These are phyloP conservation scores for Mycetomoellerius zeteki DNA, from an alignment of 1,140 invertebrate genomes.

Conservation along the genomic window DNA sequence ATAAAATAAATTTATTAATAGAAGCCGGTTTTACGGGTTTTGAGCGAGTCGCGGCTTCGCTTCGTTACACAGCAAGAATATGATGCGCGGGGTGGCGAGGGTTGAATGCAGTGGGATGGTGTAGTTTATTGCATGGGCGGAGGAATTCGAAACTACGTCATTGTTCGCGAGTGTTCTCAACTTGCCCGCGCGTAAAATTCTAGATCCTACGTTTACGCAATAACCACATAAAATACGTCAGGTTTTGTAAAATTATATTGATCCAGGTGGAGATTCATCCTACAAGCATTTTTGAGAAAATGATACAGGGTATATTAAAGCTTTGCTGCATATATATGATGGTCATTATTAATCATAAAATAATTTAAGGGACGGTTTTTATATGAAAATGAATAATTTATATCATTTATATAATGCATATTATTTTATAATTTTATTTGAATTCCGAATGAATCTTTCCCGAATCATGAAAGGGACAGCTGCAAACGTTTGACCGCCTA, in stretches of 20 bases:
- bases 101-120: constrained; percentile 41
- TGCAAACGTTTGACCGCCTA: background rate
- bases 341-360: background rate
- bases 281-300: background rate
- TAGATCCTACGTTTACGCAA: background rate
- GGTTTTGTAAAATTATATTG: background rate
- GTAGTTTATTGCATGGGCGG: constrained; percentile 47
- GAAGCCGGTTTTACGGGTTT: constrained; percentile 38
- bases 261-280: background rate
- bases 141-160: constrained; percentile 56
- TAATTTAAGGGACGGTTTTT: constrained; percentile 6
- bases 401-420: background rate
- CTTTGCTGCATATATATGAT: background rate
- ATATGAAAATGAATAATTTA: constrained; percentile 23
- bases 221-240: background rate
- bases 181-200: constrained; percentile 23
- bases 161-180: constrained; percentile 54
- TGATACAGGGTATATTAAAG: background rate
- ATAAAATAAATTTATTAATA: constrained; percentile 63
- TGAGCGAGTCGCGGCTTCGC: constrained; percentile 7
- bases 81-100: background rate
- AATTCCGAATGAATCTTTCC: background rate
- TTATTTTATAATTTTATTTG: constrained; percentile 37
- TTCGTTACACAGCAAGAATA: constrained; percentile 36
- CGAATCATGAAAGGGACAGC: background rate